Conservation (phyloP, 2,888 invertebrate genomes). For the Pseudoips prasinana region DNA sequence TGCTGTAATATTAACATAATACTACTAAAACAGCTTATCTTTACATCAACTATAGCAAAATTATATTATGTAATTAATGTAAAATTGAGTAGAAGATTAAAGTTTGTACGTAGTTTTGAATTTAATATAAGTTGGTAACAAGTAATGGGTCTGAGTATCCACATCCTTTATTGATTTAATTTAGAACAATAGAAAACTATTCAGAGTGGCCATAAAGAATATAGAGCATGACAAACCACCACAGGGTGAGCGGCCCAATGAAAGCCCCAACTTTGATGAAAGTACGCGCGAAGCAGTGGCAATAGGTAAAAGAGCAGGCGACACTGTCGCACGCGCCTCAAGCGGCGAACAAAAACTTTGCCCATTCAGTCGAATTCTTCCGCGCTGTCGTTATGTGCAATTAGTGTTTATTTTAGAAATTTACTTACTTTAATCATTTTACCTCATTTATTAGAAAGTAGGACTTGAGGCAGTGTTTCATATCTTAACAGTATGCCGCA, state of each 20-base stretch:
- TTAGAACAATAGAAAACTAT: slow-evolving; percentile 2
- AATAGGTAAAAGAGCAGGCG: slow-evolving; percentile 56
- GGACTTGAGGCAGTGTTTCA: not conserved
- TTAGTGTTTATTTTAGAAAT: slow-evolving; percentile 24
- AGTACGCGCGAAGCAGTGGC: slow-evolving; percentile 48
- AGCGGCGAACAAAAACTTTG: slow-evolving; percentile 43
- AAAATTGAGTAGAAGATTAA: too few relatives aligned
- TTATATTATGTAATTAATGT: too few relatives aligned
- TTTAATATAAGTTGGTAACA: too few relatives aligned
- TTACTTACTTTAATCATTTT: slow-evolving; percentile 22
- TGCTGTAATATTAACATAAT: too few relatives aligned
- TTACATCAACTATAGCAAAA: too few relatives aligned
- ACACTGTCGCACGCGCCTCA: slow-evolving; percentile 50
- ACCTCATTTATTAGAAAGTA: slow-evolving; percentile 21
- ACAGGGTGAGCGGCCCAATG: slow-evolving; percentile 37
- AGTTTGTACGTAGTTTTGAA: too few relatives aligned
- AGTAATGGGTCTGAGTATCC: too few relatives aligned
- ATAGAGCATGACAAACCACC: slow-evolving; percentile 32
- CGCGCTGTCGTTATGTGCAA: slow-evolving; percentile 36
- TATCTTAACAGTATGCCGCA: too few relatives aligned
- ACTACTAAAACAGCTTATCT: too few relatives aligned
- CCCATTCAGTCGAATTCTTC: slow-evolving; percentile 36
- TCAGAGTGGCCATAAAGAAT: slow-evolving; percentile 15
- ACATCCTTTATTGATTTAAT: too few relatives aligned
- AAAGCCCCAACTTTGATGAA: slow-evolving; percentile 59